These are phyloP conservation scores for Macaca nemestrina DNA, from an alignment of 2,113 vertebrate species.

Conservation along the genomic window DNA sequence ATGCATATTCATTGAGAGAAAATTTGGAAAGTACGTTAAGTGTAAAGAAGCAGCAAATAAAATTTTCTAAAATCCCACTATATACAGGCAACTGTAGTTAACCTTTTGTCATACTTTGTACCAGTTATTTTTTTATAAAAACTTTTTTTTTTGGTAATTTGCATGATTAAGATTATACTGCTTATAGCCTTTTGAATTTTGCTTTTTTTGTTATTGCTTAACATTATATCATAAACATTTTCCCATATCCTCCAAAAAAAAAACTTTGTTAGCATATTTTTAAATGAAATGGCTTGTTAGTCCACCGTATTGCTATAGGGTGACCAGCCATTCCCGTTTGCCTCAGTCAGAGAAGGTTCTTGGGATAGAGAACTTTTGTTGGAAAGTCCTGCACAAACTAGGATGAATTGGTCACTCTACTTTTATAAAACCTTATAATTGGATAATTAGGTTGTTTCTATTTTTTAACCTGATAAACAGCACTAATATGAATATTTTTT, in stretches of 20 bases:
- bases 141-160: background rate
- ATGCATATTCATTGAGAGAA: constrained; percentile 10
- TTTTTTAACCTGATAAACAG: background rate
- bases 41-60: background rate
- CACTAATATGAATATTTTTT: background rate
- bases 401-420: background rate
- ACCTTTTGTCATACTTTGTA: background rate
- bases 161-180: background rate
- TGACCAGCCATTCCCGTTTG: background rate
- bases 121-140: background rate
- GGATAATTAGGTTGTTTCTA: background rate
- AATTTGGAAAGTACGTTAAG: background rate
- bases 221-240: background rate
- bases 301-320: background rate
- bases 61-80: background rate
- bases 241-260: background rate
- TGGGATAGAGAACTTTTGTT: background rate
- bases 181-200: background rate
- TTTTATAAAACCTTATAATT: background rate
- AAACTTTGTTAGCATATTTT: background rate
- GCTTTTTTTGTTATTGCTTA: background rate
- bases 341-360: background rate
- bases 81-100: background rate
- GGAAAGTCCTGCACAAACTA: background rate
- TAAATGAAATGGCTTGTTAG: background rate